Evolutionary conservation across 2,113 vertebrate species (phyloP), one percentile per base, ranked within the genome.

Genomic region (Hoplias malabaricus): DNA sequence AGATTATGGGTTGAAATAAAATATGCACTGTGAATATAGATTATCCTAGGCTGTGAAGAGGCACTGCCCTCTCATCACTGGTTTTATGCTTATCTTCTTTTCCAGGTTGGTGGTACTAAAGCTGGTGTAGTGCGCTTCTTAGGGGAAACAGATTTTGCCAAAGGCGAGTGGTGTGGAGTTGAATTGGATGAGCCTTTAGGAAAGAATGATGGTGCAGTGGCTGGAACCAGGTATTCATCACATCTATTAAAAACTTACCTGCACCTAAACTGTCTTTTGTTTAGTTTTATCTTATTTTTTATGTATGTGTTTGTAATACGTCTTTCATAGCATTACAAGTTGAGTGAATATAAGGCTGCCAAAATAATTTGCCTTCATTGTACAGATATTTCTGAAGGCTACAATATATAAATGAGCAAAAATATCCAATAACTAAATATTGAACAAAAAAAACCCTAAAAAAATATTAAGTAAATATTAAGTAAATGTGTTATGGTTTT

Each of bases 121-220:
- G 98, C 98, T 3, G 98, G 98, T 29, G 97, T 98, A 0, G 95
- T 99, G 21, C 96, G 97, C 31, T 99, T 99, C 74, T 86, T 99
- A 34, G 98, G 98, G n/a, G 96, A 99, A 86, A 97, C 98, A 0
- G 97, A 99, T 88, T 99, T 99, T 84, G 96, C 97, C 31, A 99
- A 99, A 88, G 98, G 98, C 27, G 98, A 99, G 3, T 99, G 98
- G 98, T 99, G 98, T 48, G 97, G 98, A 0, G 97, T 99, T 11
- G 98, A 99, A 73, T 83, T 99, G 67, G 98, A 99, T 19, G 98
- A 99, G 43, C 98, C 98, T 2, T 90, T 99, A 23, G 98, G 98
- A 36, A 99, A 99, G 88, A 99, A 99, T 0, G 98, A 99, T 7
- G 98, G 98, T 21, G 96, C 98, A 0, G 97, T 99, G 61, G 97